phyloP scores from a whole-genome alignment of 1,140 invertebrate species.

The Lerema accius region DNA sequence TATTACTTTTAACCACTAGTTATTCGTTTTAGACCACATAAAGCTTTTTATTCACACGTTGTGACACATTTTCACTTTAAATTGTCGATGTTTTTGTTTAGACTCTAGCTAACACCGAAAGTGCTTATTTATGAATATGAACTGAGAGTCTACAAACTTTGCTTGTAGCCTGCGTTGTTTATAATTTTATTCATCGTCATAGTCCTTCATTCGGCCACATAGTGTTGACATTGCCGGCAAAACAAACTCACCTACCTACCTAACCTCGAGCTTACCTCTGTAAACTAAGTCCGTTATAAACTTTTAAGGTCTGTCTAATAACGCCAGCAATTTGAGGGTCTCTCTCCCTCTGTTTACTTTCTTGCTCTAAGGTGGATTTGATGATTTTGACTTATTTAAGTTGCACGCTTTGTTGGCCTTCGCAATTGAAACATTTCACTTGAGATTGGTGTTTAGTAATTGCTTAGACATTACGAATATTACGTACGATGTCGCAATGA shows the following conservation, averaged over 20 bases:
- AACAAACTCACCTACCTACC: conserved; percentile 69
- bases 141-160: background rate
- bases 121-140: no score
- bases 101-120: no score
- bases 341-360: conserved; percentile 73
- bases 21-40: no score
- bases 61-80: no score
- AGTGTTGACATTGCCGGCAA: conserved; percentile 66
- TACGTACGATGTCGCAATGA: no score
- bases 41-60: no score
- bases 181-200: conserved; percentile 35
- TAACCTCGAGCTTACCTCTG: conserved; percentile 71
- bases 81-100: no score
- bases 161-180: background rate
- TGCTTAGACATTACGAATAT: background rate
- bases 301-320: conserved; percentile 78
- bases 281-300: conserved; percentile 75
- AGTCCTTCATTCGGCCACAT: conserved; percentile 43
- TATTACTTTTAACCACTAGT: no score
- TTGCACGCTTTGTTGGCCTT: conserved; percentile 50
- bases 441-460: background rate
- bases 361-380: conserved; percentile 76
- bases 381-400: conserved; percentile 79
- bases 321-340: conserved; percentile 76
- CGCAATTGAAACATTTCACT: conserved; percentile 38